A percentile compares a stretch with the other conserved stretches of the same genome.
phyloP scores from a whole-genome alignment of 1,140 invertebrate species.

The Epicauta chinensis region DNA sequence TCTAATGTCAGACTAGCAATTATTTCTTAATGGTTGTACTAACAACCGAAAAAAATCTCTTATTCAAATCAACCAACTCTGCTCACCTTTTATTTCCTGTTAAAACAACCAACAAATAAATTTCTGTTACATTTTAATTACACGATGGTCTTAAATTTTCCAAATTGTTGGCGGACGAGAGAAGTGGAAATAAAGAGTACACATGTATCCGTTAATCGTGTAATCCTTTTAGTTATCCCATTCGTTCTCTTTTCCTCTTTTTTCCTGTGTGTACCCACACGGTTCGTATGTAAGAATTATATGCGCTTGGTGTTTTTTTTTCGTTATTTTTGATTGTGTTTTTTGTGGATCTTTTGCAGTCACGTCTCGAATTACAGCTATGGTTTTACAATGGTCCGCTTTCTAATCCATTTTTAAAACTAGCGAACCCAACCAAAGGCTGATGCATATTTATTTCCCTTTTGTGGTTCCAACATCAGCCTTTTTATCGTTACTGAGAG shows the following conservation, averaged over 20 bases:
- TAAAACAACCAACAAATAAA: slow-evolving; percentile 6
- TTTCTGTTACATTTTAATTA: slow-evolving; percentile 15
- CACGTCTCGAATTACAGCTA: slow-evolving; percentile 23
- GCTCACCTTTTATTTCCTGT: no score
- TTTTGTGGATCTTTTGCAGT: slow-evolving; percentile 20
- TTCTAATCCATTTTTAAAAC: slow-evolving; percentile 26
- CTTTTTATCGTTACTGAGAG: slow-evolving; percentile 10
- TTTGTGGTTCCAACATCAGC: slow-evolving; percentile 16
- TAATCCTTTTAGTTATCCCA: slow-evolving; percentile 18
- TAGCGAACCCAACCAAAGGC: slow-evolving; percentile 18
- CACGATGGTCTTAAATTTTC: slow-evolving; percentile 13
- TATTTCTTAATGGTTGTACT: no score
- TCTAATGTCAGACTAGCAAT: no score
- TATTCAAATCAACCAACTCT: no score
- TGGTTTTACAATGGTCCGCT: slow-evolving; percentile 18
- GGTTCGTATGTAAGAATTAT: no score
- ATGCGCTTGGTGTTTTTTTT: no score
- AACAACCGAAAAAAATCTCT: no score
- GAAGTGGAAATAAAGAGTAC: slow-evolving; percentile 17
- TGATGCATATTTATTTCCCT: slow-evolving; percentile 23
- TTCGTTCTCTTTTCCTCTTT: no score
- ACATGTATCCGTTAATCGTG: slow-evolving; percentile 26
- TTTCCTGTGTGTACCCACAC: no score
- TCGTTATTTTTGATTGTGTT: no score
- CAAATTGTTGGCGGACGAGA: slow-evolving; percentile 15